A percentile compares a stretch with the other conserved stretches of the same genome.
Evolutionary conservation across 2,113 vertebrate species (phyloP).

Genomic region (Lonchura striata): DNA sequence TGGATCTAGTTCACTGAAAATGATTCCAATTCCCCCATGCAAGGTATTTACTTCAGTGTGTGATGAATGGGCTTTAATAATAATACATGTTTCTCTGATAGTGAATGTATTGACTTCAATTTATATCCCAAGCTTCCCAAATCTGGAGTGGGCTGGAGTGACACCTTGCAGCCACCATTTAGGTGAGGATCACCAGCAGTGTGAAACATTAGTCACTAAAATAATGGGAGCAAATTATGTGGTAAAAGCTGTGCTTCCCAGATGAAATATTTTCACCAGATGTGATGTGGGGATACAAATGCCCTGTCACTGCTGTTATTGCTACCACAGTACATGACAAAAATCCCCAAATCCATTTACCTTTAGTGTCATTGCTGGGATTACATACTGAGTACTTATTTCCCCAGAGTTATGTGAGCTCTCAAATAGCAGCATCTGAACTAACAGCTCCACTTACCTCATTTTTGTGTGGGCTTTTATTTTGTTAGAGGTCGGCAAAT

Average conservation of each 20-base stretch:
- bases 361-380: slow-evolving; percentile 59
- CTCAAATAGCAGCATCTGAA: slow-evolving; percentile 53
- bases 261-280: slow-evolving; percentile 54
- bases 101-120: slow-evolving; percentile 53
- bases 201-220: slow-evolving; percentile 38
- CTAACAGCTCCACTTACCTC: slow-evolving; percentile 43
- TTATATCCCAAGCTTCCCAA: slow-evolving; percentile 10
- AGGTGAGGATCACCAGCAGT: neutral
- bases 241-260: slow-evolving; percentile 34
- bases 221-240: slow-evolving; percentile 44
- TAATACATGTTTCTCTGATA: slow-evolving; percentile 59
- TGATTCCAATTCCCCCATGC: slow-evolving; percentile 69
- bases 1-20: slow-evolving; percentile 73
- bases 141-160: slow-evolving; percentile 17
- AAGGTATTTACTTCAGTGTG: slow-evolving; percentile 67
- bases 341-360: slow-evolving; percentile 70
- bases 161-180: slow-evolving; percentile 29
- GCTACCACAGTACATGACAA: slow-evolving; percentile 60
- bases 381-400: slow-evolving; percentile 67
- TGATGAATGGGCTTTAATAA: slow-evolving; percentile 79
- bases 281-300: slow-evolving; percentile 48
- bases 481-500: slow-evolving; percentile 52
- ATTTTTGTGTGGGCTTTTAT: slow-evolving; percentile 37
- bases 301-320: slow-evolving; percentile 54
- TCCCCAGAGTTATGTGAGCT: slow-evolving; percentile 62